Base-by-base conservation (phyloP, 2,113 vertebrate species). In the Ammospiza caudacuta region DNA sequence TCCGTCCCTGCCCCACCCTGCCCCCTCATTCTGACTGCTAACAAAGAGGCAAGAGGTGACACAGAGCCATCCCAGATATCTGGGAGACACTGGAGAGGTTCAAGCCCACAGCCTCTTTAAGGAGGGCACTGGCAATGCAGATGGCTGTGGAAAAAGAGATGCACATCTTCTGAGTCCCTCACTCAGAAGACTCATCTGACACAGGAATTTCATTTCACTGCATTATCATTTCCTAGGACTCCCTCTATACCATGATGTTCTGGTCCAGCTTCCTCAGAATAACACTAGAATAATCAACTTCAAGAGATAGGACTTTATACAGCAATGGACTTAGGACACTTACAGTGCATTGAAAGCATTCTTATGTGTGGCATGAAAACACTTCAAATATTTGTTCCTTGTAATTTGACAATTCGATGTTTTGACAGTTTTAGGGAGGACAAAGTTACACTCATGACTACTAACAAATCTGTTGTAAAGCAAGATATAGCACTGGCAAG, bases 341-440 rank as follows among this genome's bases (percentile, higher is more conserved):
- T 70, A 35, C 66, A 51, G 37, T 6, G 6, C 25, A 29, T 46
- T 74, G 51, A 66, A 67, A 69, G 35, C 91, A 69, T 66, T 74
- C n/a, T 68, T 67, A 76, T 1, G 25, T 28, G 46, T 43, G 46
- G 20, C 44, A 72, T 70, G 59, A 77, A 92, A 95, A 66, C 19
- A 55, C 44, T 83, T 81, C 9, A 35, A 74, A 22, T 74, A 80
- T 76, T 87, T 82, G 6, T n/a, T 86, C 61, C 41, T 58, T 79
- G 17, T 33, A 82, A 91, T 66, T 79, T 89, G 70, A 87, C 43
- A 83, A 84, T 93, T 49, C 22, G 18, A 18, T 54, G 57, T 78
- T 96, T 86, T 80, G 76, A 70, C 52, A 88, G 82, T 86, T 88
- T 78, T 66, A 82, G 69, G 28, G 73, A 87, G 44, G 85, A 95